phyloP scores from a whole-genome alignment of 2,888 invertebrate species.

The Trachelus stipa region DNA sequence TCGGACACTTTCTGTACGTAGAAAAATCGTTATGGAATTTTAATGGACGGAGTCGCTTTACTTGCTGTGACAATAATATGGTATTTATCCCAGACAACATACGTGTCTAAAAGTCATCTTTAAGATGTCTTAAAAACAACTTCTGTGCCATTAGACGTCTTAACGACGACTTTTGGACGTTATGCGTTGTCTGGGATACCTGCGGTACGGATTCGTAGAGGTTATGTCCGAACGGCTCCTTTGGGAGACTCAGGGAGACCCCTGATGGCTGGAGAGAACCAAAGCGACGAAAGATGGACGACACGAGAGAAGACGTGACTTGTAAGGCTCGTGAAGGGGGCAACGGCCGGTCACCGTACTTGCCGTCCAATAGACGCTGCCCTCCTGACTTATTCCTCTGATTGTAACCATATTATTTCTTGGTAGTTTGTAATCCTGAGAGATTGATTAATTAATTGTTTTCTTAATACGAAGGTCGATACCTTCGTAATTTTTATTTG shows the following conservation, averaged over 20 bases:
- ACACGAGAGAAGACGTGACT: constrained; percentile 39
- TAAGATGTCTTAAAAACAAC: too few species aligned
- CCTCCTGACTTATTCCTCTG: constrained; percentile 23
- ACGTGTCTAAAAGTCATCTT: too few species aligned
- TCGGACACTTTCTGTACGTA: background rate
- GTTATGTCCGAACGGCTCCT: background rate
- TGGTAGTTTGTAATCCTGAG: background rate
- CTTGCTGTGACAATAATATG: background rate
- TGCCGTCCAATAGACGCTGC: constrained; percentile 33
- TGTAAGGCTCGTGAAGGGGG: constrained; percentile 47
- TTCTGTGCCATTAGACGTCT: too few species aligned
- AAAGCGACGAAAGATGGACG: constrained; percentile 12
- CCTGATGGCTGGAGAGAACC: background rate
- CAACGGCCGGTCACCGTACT: constrained; percentile 67
- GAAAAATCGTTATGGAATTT: background rate
- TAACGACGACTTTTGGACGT: too few species aligned
- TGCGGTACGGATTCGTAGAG: background rate
- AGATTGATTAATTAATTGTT: background rate
- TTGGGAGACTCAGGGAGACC: background rate
- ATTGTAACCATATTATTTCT: constrained; percentile 4
- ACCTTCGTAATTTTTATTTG: too few species aligned
- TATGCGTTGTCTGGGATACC: background rate
- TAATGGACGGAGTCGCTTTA: background rate
- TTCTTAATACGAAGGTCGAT: background rate
- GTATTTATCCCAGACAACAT: too few species aligned